Evolutionary conservation across 1,140 invertebrate genomes (phyloP).

Genomic region (Pogonomyrmex barbatus): DNA sequence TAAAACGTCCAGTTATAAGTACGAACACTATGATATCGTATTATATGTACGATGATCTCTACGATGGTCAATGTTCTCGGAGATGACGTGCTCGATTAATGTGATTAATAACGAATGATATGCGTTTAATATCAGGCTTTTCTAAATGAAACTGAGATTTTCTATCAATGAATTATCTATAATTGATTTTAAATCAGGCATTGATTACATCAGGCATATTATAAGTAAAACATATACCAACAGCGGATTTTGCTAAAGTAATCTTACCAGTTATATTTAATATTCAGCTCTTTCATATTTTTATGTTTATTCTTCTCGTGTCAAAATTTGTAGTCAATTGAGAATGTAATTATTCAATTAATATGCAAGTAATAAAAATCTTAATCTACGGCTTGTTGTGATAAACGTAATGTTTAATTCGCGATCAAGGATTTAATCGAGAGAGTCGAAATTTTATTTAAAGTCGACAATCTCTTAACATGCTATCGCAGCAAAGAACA

Average conservation of each 20-base stretch:
- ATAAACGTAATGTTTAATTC: background rate
- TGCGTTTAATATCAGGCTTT: background rate
- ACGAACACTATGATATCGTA: slow-evolving; percentile 62
- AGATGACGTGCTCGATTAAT: slow-evolving; percentile 59
- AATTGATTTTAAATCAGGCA: background rate
- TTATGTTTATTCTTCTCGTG: background rate
- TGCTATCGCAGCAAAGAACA: slow-evolving; percentile 38
- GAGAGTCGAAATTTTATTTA: slow-evolving; percentile 25
- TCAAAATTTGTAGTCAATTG: background rate
- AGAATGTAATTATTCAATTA: slow-evolving; percentile 1
- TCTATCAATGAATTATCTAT: background rate
- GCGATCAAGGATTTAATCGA: slow-evolving; percentile 4
- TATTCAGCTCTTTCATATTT: slow-evolving; percentile 23
- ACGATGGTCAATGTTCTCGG: slow-evolving; percentile 53
- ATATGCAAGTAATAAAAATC: slow-evolving; percentile 24
- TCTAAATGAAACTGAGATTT: slow-evolving; percentile 4
- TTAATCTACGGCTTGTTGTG: background rate
- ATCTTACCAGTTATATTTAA: slow-evolving; percentile 6
- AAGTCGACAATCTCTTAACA: slow-evolving; percentile 8
- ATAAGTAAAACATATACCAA: slow-evolving; percentile 30
- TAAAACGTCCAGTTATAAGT: slow-evolving; percentile 62
- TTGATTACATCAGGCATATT: background rate
- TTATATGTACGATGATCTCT: slow-evolving; percentile 54
- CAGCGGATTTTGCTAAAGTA: slow-evolving; percentile 10
- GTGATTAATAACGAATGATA: slow-evolving; percentile 47